Percentiles rank a stretch among this genome's conserved stretches.
phyloP scores from a whole-genome alignment of 2,797 vertebrate species.

The Lutra lutra region DNA sequence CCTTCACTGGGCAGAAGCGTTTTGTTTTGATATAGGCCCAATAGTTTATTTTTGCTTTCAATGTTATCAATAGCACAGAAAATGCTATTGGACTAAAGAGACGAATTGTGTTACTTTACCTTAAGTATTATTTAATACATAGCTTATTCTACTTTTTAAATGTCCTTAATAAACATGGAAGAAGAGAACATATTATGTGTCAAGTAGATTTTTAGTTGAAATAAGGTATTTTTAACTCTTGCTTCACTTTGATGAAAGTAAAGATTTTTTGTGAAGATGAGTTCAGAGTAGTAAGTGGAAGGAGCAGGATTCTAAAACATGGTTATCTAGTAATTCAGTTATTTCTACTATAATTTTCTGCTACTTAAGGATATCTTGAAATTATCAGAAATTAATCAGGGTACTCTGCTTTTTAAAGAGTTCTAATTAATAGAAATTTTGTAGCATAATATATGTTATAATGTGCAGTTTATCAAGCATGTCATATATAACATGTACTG shows the following conservation, averaged over 20 bases:
- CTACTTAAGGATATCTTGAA: neutral
- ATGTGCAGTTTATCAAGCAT: neutral
- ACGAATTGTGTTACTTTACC: neutral
- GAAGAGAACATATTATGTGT: neutral
- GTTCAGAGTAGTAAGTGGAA: constrained; percentile 10
- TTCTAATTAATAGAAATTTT: constrained; percentile 14
- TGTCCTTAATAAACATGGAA: neutral
- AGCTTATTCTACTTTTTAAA: neutral
- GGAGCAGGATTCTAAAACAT: neutral
- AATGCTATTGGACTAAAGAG: neutral
- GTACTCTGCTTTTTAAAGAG: neutral
- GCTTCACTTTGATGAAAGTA: constrained; percentile 20
- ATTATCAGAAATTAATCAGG: neutral
- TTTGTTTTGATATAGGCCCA: neutral
- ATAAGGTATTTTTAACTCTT: neutral
- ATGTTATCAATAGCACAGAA: neutral
- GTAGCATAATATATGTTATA: neutral
- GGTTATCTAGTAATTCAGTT: neutral
- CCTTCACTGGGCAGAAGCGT: neutral
- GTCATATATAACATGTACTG: neutral
- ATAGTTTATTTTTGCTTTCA: neutral
- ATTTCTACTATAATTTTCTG: neutral
- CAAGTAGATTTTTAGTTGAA: neutral
- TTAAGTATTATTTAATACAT: constrained; percentile 18
- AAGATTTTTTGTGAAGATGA: constrained; percentile 20